Evolutionary conservation across 2,888 invertebrate species (phyloP), one percentile per base, ranked within the genome.

Genomic region (Ennomos erosarius): DNA sequence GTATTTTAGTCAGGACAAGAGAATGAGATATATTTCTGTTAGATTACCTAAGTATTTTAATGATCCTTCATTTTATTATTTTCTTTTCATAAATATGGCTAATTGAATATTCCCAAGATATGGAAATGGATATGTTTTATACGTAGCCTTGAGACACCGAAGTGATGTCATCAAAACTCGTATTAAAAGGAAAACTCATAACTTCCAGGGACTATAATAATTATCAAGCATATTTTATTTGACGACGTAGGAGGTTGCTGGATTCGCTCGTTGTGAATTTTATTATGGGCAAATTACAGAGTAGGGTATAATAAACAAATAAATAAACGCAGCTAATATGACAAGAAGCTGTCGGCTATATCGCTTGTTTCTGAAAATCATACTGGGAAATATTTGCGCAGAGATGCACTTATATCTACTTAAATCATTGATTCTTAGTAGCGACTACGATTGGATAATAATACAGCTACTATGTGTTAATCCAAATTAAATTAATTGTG

Each of bases 271-370:
- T 12, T 13, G n/a, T 38, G 10, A 16, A 26, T 51, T 59, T 59
- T 59, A 59, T 54, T 59, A 50, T 45, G 44, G 16, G 54, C 54
- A 45, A 59, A 50, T 54, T 12, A 54, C 53, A 44, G 54, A 26
- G 45, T 50, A 36, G 45, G 16, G 46, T 50, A n/a, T n/a, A 45
- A 40, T 58, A 53, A 44, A 42, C 10, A 36, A 43, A 37, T 26
- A 36, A 26, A 43, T 36, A 36, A 43, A 43, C 9, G 34, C 11
- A 16, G 36, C 10, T 1, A 16, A 16, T 10, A 16, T 13, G 12
- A 10, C 26, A 26, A 38, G 16, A 13, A 1, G 10, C 13, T 10
- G 16, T n/a, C 10, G 37, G 37, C 6, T 9, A 37, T 13, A 37
- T 39, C 12, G 26, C 16, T 48, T n/a, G 46, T n/a, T 43, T 12